Evolutionary conservation across 1,140 invertebrate genomes (phyloP), one percentile per base, ranked within the genome.

Genomic region (Caenorhabditis inopinata): DNA sequence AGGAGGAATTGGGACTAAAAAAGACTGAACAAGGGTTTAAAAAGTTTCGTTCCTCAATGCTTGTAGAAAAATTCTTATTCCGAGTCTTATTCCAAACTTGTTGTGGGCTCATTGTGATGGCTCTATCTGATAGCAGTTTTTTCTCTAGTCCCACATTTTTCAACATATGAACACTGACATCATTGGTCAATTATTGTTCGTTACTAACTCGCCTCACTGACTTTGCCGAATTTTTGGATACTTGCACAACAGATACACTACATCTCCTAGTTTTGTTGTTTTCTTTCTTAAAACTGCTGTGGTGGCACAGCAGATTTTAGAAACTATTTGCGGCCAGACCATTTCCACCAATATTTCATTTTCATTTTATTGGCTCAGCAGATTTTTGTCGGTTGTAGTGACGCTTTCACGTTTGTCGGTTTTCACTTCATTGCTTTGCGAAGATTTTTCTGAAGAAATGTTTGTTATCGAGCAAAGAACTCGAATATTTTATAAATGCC

Each of bases 361-460:
- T 68, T 68, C 58, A 68, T 68, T 68, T 68, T 68, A 68, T 68
- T 68, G 58, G 58, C 32, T 68, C 58, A 25, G 38, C 58, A 68
- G 58, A 68, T 68, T 68, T 68, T 25, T 11, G 5, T 25, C 29
- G 51, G 16, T 2, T n/a, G 58, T 38, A 18, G 58, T 68, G 58
- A 68, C 58, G 58, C 38, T 68, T 68, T 38, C 32, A 68, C 58
- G 32, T 53, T 25, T 68, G 18, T 42, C 38, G 38, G 38, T 68
- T 68, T 68, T 68, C 58, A 68, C 58, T 68, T 68, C 58, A 68
- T 68, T 68, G 58, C 58, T 68, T 18, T 68, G n/a, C n/a, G 58
- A 42, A 68, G 32, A 42, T 68, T 68, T 68, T 68, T 35, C 32
- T 38, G 58, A n/a, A 68, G 58, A 12, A 42, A 32, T 68, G 32